Evolutionary conservation across 2,888 invertebrate genomes (phyloP).

Genomic region (Drosophila picticornis): DNA sequence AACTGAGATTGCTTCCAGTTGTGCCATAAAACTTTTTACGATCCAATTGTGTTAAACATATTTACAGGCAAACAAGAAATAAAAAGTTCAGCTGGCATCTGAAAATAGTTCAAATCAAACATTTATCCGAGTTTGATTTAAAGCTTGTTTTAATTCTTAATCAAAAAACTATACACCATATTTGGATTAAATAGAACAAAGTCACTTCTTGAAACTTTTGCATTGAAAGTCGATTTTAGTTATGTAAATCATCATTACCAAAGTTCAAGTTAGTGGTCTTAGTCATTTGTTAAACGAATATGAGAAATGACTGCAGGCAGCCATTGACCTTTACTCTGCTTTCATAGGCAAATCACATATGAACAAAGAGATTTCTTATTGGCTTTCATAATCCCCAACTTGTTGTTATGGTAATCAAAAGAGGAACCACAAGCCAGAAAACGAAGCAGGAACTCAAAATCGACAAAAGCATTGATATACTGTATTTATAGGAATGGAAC

Average conservation of each 20-base stretch:
- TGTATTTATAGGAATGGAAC: conserved; percentile 48
- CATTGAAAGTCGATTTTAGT: not conserved
- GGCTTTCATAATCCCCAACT: not conserved
- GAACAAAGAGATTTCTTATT: not conserved
- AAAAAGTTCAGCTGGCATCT: not conserved
- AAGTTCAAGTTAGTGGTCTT: conserved; percentile 11
- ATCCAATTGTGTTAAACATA: conserved; percentile 24
- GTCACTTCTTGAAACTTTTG: not conserved
- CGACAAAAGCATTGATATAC: conserved; percentile 26
- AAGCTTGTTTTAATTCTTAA: not conserved
- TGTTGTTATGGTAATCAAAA: not conserved
- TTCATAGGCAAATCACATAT: not conserved
- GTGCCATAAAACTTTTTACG: conserved; percentile 23
- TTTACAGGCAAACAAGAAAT: conserved; percentile 9
- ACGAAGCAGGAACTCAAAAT: conserved; percentile 45
- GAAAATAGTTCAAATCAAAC: not conserved
- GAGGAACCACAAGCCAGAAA: not conserved
- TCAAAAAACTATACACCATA: conserved; percentile 6
- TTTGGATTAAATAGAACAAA: not conserved
- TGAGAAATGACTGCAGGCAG: not conserved
- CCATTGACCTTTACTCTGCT: conserved; percentile 27
- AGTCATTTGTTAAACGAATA: conserved; percentile 14
- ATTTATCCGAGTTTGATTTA: not conserved
- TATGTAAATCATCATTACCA: conserved; percentile 15
- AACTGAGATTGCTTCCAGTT: conserved; percentile 17